A percentile compares a stretch with the other conserved stretches of the same genome.
These are phyloP conservation scores for Dysdera silvatica DNA, from an alignment of 1,140 invertebrate genomes.

Conservation along the genomic window DNA sequence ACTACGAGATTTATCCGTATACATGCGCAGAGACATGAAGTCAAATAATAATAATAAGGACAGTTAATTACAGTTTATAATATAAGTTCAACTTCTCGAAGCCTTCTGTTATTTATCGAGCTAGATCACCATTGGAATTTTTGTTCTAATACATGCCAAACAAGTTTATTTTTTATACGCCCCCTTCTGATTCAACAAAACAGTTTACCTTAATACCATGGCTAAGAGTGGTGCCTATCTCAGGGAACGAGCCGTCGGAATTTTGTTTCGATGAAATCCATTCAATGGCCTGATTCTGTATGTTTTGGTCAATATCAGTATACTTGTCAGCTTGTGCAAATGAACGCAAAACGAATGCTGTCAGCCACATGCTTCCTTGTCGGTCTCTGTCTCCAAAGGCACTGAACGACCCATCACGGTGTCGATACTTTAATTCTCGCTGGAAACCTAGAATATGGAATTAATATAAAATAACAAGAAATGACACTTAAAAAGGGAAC, in stretches of 20 bases:
- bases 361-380: slow-evolving; percentile 70
- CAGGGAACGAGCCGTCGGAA: slow-evolving; percentile 16
- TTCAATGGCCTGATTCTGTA: slow-evolving; percentile 42
- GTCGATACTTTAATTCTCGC: slow-evolving; percentile 62
- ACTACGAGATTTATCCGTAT: too few relatives aligned
- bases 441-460: slow-evolving; percentile 56
- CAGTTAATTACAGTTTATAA: too few relatives aligned
- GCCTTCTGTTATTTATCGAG: background rate
- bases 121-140: background rate
- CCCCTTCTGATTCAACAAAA: background rate
- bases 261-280: slow-evolving; percentile 46
- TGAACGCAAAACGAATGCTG: slow-evolving; percentile 68
- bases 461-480: too few relatives aligned
- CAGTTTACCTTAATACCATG: slow-evolving; percentile 19
- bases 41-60: too few relatives aligned
- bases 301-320: slow-evolving; percentile 57
- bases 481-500: too few relatives aligned
- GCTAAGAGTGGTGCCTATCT: slow-evolving; percentile 20
- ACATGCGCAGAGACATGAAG: too few relatives aligned
- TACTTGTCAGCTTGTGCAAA: slow-evolving; percentile 56
- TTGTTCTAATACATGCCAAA: background rate
- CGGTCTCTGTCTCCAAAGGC: slow-evolving; percentile 61
- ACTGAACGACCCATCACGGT: slow-evolving; percentile 68
- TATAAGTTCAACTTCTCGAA: too few relatives aligned
- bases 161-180: background rate